Evolutionary conservation across 2,888 invertebrate genomes (phyloP).

Genomic region (Melolontha melolontha): DNA sequence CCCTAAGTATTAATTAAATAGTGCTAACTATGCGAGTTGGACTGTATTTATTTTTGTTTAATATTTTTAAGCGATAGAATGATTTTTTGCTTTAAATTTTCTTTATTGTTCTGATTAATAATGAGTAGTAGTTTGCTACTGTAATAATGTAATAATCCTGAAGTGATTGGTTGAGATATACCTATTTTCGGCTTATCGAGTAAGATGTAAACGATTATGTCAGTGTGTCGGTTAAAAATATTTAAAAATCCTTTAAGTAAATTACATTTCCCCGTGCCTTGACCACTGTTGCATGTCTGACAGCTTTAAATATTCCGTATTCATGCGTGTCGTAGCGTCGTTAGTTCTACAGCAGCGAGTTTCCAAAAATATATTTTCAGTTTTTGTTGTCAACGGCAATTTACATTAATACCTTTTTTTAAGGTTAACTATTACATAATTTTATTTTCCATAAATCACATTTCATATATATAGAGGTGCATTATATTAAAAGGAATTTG

Average conservation of each 20-base stretch:
- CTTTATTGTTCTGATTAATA: too few species aligned
- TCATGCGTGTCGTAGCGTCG: slow-evolving; percentile 42
- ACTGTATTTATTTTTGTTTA: too few species aligned
- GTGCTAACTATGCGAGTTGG: too few species aligned
- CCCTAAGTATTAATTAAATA: too few species aligned
- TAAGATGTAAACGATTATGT: slow-evolving; percentile 34
- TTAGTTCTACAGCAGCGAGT: slow-evolving; percentile 37
- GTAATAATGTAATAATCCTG: too few species aligned
- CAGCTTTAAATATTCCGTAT: slow-evolving; percentile 41
- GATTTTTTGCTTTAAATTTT: too few species aligned
- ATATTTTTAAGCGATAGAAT: too few species aligned
- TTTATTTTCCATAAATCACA: slow-evolving; percentile 28
- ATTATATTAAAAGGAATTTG: too few species aligned
- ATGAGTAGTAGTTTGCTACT: too few species aligned
- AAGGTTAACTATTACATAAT: slow-evolving; percentile 29
- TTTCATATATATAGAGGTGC: too few species aligned
- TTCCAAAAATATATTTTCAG: slow-evolving; percentile 40
- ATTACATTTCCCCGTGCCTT: slow-evolving; percentile 36
- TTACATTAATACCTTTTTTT: slow-evolving; percentile 32
- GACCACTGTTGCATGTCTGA: slow-evolving; percentile 43
- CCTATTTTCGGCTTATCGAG: slow-evolving; percentile 17
- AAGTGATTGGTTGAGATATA: background rate
- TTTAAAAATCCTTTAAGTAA: slow-evolving; percentile 36
- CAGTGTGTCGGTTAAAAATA: slow-evolving; percentile 31
- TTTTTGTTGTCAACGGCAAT: slow-evolving; percentile 41